Percentiles rank a stretch among this genome's conserved stretches.
Conservation (phyloP, 2,888 invertebrate genomes). For the Monopis laevigella region DNA sequence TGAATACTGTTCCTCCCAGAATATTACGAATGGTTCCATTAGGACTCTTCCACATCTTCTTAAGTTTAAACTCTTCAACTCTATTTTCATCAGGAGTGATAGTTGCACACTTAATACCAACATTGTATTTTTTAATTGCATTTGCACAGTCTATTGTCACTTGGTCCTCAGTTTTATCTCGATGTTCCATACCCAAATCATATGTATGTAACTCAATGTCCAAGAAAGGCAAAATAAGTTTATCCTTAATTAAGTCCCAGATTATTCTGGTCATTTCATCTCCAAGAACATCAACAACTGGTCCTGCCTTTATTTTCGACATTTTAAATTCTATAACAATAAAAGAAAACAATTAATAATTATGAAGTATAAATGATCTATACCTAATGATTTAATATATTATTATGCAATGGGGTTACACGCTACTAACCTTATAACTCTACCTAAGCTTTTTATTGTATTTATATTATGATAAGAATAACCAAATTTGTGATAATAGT, state of each 20-base stretch:
- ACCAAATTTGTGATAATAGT: too few relatives aligned
- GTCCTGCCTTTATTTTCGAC: constrained; percentile 81
- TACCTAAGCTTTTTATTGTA: too few relatives aligned
- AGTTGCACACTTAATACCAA: constrained; percentile 98
- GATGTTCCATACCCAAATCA: constrained; percentile 94
- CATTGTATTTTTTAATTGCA: constrained; percentile 96
- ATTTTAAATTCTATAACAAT: constrained; percentile 38
- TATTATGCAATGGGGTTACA: too few relatives aligned
- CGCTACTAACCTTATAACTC: too few relatives aligned
- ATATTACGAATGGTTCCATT: constrained; percentile 91
- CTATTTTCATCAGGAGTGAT: constrained; percentile 98
- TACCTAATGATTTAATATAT: too few relatives aligned
- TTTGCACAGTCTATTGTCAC: constrained; percentile 97
- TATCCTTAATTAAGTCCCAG: constrained; percentile 98
- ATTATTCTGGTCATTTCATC: constrained; percentile 98
- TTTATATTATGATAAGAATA: too few relatives aligned
- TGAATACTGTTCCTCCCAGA: constrained; percentile 83
- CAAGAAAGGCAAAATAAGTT: constrained; percentile 94
- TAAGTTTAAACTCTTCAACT: constrained; percentile 89
- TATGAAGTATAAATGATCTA: too few relatives aligned
- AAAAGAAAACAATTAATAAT: too few relatives aligned
- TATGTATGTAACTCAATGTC: constrained; percentile 94
- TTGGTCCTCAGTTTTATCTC: constrained; percentile 93
- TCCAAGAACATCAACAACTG: constrained; percentile 92
- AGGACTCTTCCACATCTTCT: constrained; percentile 92